Evolutionary conservation across 2,888 invertebrate genomes (phyloP).

Genomic region (Calameuta filiformis): DNA sequence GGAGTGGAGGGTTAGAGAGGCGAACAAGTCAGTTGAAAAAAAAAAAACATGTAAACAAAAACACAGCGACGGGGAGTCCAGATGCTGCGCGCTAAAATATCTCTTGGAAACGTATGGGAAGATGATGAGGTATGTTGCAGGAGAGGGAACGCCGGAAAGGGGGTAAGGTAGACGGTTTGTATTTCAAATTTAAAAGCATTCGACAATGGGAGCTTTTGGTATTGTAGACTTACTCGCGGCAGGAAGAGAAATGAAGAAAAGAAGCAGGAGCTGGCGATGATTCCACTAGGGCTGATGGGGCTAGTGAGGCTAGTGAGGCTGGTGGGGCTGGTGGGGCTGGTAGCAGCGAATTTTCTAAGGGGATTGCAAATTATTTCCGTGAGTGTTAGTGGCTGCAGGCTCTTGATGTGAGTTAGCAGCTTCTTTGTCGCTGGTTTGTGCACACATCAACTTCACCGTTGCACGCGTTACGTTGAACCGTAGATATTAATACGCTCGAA

Average conservation of each 20-base stretch:
- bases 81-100: neutral
- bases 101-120: conserved; percentile 15
- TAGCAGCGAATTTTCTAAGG: conserved; percentile 50
- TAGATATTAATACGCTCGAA: neutral
- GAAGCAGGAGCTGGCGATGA: conserved; percentile 16
- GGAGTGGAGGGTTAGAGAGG: neutral
- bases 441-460: conserved; percentile 14
- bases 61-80: neutral
- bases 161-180: conserved; percentile 59
- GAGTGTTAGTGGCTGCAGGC: conserved; percentile 55
- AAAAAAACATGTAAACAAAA: neutral
- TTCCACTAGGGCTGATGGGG: conserved; percentile 24
- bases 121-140: conserved; percentile 13
- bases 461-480: conserved; percentile 9
- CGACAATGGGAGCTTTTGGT: conserved; percentile 61
- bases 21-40: neutral
- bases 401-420: conserved; percentile 58
- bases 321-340: conserved; percentile 32
- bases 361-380: conserved; percentile 60
- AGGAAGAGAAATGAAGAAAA: conserved; percentile 35
- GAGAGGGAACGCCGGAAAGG: conserved; percentile 20
- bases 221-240: conserved; percentile 57
- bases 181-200: conserved; percentile 65
- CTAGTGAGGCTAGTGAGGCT: conserved; percentile 29
- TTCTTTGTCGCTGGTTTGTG: conserved; percentile 45